Conservation (phyloP, 2,888 invertebrate species). For the Lottia gigantea region DNA sequence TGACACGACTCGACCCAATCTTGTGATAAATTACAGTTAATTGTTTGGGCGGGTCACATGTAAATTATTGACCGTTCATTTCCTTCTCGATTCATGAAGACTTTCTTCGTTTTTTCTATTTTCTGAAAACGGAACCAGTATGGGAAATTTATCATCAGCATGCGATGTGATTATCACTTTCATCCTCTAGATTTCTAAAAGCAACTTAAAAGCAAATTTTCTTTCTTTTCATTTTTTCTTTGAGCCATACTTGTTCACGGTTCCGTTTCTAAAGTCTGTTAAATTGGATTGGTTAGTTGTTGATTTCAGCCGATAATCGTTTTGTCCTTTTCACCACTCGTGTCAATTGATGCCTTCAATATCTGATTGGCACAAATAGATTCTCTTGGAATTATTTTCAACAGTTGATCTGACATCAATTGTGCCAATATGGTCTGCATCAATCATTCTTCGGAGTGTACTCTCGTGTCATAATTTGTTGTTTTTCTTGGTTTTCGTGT, state of each 20-base stretch:
- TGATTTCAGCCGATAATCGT: slow-evolving; percentile 8
- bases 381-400: background rate
- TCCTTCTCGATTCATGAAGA: background rate
- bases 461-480: too few species aligned
- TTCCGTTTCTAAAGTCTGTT: slow-evolving; percentile 4
- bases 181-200: background rate
- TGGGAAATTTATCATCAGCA: slow-evolving; percentile 3
- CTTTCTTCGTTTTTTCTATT: slow-evolving; percentile 3
- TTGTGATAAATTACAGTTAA: slow-evolving; percentile 11
- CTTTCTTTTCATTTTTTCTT: slow-evolving; percentile 4
- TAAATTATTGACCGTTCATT: slow-evolving; percentile 5
- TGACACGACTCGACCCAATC: slow-evolving; percentile 5
- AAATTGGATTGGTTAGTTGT: slow-evolving; percentile 4
- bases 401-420: too few species aligned
- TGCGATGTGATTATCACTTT: slow-evolving; percentile 6
- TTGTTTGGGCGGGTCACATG: slow-evolving; percentile 9
- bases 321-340: background rate
- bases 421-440: too few species aligned
- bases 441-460: too few species aligned
- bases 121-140: background rate
- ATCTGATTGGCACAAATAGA: background rate
- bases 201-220: slow-evolving; percentile 11
- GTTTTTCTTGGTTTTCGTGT: too few species aligned
- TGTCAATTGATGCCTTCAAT: slow-evolving; percentile 10
- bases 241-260: slow-evolving; percentile 8